Evolutionary conservation across 92 coral and sea anemone genomes (phyloP).

Genomic region (Porites rus): DNA sequence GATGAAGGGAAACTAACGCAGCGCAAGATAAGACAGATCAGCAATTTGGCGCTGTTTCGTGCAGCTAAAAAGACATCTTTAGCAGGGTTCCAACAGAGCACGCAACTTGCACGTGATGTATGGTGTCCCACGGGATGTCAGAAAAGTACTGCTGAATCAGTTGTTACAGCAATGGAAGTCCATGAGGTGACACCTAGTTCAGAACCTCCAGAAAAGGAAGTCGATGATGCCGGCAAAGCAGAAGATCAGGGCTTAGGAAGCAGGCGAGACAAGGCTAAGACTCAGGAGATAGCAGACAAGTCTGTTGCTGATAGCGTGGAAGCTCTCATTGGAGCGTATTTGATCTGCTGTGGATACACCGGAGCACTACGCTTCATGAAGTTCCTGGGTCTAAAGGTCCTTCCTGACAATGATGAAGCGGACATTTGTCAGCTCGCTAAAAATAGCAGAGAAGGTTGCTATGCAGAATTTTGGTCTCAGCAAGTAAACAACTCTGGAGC

Average conservation of each 20-base stretch:
- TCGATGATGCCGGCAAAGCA: background rate
- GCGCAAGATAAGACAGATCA: conserved; percentile 79
- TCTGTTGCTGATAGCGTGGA: conserved; percentile 94
- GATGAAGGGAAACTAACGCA: conserved; percentile 94
- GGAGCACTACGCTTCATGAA: conserved; percentile 85
- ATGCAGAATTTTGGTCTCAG: conserved; percentile 33
- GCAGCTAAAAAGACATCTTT: conserved; percentile 69
- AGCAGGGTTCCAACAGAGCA: conserved; percentile 73
- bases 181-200: background rate
- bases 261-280: conserved; percentile 23
- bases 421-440: background rate
- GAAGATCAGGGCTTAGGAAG: background rate
- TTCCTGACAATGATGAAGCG: conserved; percentile 20
- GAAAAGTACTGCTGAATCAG: background rate
- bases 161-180: too few species aligned
- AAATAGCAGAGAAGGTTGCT: conserved; percentile 28
- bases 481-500: background rate
- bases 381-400: conserved; percentile 86
- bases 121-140: conserved; percentile 83
- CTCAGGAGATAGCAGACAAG: conserved; percentile 89
- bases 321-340: conserved; percentile 92
- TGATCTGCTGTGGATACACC: conserved; percentile 88
- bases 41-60: conserved; percentile 80
- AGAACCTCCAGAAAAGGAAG: conserved; percentile 16
- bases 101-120: conserved; percentile 68